Evolutionary conservation across 2,888 invertebrate species (phyloP).

Genomic region (Lamellibrachia columna): DNA sequence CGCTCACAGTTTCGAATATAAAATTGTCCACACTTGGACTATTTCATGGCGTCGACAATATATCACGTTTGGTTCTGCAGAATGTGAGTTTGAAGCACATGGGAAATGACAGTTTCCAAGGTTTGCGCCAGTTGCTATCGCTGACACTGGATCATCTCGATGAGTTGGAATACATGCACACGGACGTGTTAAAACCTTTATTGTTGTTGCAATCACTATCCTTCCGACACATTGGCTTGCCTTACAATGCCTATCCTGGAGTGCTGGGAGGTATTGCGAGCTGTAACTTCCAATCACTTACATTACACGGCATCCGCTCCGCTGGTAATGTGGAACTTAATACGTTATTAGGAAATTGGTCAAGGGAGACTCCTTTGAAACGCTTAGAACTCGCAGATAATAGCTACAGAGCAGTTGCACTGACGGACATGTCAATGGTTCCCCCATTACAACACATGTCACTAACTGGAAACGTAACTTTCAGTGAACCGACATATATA

Average conservation of each 20-base stretch:
- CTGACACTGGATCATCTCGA: background rate
- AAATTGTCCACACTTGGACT: background rate
- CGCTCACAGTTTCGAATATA: background rate
- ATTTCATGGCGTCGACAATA: background rate
- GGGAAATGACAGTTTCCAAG: background rate
- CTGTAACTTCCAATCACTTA: background rate
- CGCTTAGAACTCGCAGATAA: too few relatives aligned
- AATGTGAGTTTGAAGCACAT: background rate
- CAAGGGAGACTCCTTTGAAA: too few relatives aligned
- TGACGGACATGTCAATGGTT: too few relatives aligned
- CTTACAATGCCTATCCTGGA: background rate
- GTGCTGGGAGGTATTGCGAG: background rate
- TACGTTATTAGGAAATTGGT: too few relatives aligned
- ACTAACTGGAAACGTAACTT: too few relatives aligned
- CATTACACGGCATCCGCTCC: background rate
- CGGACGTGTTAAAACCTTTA: background rate
- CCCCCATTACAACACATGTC: too few relatives aligned
- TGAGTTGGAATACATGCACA: background rate
- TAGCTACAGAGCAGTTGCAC: too few relatives aligned
- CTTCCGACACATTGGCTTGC: background rate
- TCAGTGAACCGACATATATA: too few relatives aligned
- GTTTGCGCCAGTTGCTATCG: background rate
- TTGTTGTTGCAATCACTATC: background rate
- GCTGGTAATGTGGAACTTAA: too few relatives aligned
- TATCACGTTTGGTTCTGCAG: background rate